Percentiles rank a stretch among this genome's conserved stretches.
Conservation (phyloP, 2,797 vertebrate species). For the Danionella dracula region DNA sequence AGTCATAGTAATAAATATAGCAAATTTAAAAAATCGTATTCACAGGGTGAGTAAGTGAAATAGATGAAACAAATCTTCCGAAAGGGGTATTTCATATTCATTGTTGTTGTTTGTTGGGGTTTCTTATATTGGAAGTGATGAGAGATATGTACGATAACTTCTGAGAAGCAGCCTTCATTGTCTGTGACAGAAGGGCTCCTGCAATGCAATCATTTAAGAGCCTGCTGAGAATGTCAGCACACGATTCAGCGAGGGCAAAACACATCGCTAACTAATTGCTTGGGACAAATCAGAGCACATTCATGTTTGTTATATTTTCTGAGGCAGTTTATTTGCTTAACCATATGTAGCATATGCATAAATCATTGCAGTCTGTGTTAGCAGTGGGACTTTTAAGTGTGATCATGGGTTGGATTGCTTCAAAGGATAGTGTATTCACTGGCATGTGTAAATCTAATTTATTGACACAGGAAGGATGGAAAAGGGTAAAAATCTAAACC, state of each 20-base stretch:
- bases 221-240: conserved; percentile 11
- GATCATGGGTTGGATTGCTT: conserved; percentile 14
- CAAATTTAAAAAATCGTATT: neutral
- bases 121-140: conserved; percentile 26
- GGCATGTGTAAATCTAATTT: conserved; percentile 1
- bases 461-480: neutral
- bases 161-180: conserved; percentile 3
- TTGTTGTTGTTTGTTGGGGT: neutral
- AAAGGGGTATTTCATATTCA: conserved; percentile 1
- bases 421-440: neutral
- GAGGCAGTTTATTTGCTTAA: neutral
- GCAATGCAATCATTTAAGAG: neutral
- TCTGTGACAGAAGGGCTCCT: conserved; percentile 4
- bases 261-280: neutral
- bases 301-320: neutral
- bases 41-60: neutral
- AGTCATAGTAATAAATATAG: neutral
- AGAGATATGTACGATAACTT: neutral
- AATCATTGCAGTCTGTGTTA: conserved; percentile 1
- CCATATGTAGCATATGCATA: conserved; percentile 3
- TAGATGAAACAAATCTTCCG: neutral
- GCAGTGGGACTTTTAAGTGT: neutral
- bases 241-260: conserved; percentile 1
- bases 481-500: conserved; percentile 11
- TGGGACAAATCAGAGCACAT: conserved; percentile 8